Conservation (phyloP, 2,888 invertebrate species). For the Sepiola atlantica region DNA sequence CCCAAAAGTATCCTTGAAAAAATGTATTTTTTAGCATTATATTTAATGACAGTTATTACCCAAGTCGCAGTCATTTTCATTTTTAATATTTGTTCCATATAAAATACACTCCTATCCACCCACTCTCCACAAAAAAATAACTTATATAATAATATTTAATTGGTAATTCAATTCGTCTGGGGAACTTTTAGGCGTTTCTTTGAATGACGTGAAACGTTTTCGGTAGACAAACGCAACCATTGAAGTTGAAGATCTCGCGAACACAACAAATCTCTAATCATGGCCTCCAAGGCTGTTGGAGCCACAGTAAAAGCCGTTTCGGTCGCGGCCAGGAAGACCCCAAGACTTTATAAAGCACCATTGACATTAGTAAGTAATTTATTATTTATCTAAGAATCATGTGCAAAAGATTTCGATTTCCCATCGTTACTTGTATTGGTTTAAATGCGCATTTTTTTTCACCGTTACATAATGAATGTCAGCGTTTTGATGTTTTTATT, state of each 20-base stretch:
- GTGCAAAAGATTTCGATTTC: not conserved
- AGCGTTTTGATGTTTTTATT: not conserved
- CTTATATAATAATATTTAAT: too few species aligned
- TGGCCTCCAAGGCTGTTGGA: constrained; percentile 74
- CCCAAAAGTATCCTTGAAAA: too few species aligned
- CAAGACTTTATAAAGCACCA: constrained; percentile 85
- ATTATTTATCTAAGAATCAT: not conserved
- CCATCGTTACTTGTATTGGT: not conserved
- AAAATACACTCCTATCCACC: too few species aligned
- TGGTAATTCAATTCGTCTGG: not conserved
- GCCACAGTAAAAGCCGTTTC: constrained; percentile 91
- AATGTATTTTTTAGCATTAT: too few species aligned
- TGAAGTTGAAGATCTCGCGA: not conserved
- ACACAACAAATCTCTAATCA: not conserved
- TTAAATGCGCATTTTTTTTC: not conserved
- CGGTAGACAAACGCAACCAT: not conserved
- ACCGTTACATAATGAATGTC: not conserved
- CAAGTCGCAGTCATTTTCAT: too few species aligned
- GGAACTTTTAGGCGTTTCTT: not conserved
- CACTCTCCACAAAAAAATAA: too few species aligned
- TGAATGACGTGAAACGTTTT: not conserved
- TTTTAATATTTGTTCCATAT: too few species aligned
- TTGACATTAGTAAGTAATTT: constrained; percentile 78
- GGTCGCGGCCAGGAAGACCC: constrained; percentile 85
- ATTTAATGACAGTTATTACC: too few species aligned